Percentiles rank a stretch among this genome's conserved stretches.
These are phyloP conservation scores for Aplochiton taeniatus DNA, from an alignment of 2,797 vertebrate species.

Conservation along the genomic window DNA sequence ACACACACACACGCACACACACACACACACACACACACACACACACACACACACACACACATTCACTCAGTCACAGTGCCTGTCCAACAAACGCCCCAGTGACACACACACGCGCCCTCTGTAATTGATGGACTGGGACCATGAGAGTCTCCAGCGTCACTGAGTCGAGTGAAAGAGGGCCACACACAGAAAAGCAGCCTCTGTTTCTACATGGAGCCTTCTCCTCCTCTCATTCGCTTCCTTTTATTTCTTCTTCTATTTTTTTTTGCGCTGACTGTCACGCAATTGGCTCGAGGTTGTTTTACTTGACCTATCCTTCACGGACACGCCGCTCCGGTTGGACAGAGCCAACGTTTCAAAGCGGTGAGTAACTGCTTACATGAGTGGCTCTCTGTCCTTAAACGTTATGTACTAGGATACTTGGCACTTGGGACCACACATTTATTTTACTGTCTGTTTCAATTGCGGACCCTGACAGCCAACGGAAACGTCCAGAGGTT, in stretches of 20 bases:
- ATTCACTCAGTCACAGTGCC: neutral
- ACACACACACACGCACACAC: slow-evolving; percentile 7
- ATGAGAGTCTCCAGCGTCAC: slow-evolving; percentile 58
- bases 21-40: slow-evolving; percentile 2
- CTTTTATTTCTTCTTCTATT: slow-evolving; percentile 16
- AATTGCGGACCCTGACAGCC: neutral
- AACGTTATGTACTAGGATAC: no score
- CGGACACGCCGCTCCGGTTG: no score
- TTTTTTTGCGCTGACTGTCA: slow-evolving; percentile 17
- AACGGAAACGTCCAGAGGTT: slow-evolving; percentile 33
- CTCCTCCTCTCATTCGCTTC: slow-evolving; percentile 30
- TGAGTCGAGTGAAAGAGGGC: slow-evolving; percentile 50
- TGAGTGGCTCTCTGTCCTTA: no score
- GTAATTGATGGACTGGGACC: slow-evolving; percentile 73
- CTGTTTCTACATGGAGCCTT: slow-evolving; percentile 8
- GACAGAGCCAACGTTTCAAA: no score
- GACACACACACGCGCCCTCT: slow-evolving; percentile 46
- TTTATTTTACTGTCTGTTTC: no score
- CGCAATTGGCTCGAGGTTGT: slow-evolving; percentile 7
- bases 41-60: slow-evolving; percentile 3
- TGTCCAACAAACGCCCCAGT: slow-evolving; percentile 25
- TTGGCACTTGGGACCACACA: no score
- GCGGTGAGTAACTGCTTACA: no score
- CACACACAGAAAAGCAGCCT: slow-evolving; percentile 36
- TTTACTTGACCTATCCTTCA: no score